Conservation (phyloP, 2,888 invertebrate genomes). For the Mythimna loreyi region DNA sequence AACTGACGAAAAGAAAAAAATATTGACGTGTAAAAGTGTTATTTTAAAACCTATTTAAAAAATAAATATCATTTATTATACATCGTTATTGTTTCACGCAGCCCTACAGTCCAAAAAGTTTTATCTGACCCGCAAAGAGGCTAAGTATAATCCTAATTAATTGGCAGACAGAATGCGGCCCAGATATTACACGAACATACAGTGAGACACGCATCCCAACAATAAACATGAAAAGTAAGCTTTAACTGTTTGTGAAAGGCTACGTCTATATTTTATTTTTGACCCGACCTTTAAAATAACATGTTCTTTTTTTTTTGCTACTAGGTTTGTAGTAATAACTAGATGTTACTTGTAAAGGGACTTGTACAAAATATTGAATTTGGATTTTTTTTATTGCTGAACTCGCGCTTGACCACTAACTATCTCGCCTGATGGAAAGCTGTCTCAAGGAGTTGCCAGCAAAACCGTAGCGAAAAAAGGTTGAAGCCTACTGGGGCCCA, state of each 20-base stretch:
- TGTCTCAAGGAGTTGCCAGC: too few relatives aligned
- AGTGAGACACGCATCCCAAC: constrained; percentile 60
- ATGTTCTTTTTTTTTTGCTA: neutral
- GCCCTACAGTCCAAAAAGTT: constrained; percentile 78
- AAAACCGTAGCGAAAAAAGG: too few relatives aligned
- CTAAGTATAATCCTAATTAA: constrained; percentile 86
- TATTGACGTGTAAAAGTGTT: too few relatives aligned
- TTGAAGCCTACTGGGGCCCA: too few relatives aligned
- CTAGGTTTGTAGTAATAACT: constrained; percentile 4
- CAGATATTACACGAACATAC: constrained; percentile 75
- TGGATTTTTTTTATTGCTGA: too few relatives aligned
- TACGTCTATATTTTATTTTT: constrained; percentile 38
- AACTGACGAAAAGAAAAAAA: too few relatives aligned
- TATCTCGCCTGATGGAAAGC: too few relatives aligned
- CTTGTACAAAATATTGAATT: too few relatives aligned
- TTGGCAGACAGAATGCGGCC: constrained; percentile 82
- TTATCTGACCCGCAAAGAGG: constrained; percentile 81
- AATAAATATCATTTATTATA: too few relatives aligned
- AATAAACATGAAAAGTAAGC: constrained; percentile 49
- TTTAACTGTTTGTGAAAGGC: constrained; percentile 32
- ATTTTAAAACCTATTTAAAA: too few relatives aligned
- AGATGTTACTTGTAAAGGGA: constrained; percentile 1
- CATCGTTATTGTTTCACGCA: constrained; percentile 26
- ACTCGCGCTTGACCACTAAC: too few relatives aligned
- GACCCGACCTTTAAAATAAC: constrained; percentile 24